These are phyloP conservation scores for Nylanderia fulva DNA, from an alignment of 1,140 invertebrate genomes.

Conservation along the genomic window DNA sequence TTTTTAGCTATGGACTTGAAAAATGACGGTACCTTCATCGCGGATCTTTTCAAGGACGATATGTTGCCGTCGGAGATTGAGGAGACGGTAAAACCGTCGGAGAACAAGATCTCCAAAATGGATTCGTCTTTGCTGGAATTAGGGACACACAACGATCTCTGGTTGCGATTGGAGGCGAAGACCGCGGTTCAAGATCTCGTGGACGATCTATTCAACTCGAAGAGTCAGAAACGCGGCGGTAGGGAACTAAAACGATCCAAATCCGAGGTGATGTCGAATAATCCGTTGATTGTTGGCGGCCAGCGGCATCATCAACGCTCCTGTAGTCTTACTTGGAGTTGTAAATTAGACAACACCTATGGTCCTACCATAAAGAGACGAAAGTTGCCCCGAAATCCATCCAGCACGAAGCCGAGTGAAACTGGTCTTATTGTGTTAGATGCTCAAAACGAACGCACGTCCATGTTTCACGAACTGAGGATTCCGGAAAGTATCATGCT, in stretches of 20 bases:
- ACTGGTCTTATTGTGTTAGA: slow-evolving; percentile 80
- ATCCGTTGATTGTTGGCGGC: slow-evolving; percentile 82
- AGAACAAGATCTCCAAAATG: slow-evolving; percentile 75
- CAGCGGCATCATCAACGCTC: slow-evolving; percentile 88
- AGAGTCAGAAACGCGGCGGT: slow-evolving; percentile 80
- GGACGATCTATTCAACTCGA: slow-evolving; percentile 88
- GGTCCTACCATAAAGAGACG: slow-evolving; percentile 89
- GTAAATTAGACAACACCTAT: slow-evolving; percentile 88
- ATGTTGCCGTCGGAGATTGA: slow-evolving; percentile 81
- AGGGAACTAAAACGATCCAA: slow-evolving; percentile 88
- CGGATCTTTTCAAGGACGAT: slow-evolving; percentile 84
- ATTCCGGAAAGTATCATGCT: slow-evolving; percentile 85
- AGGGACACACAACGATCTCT: slow-evolving; percentile 79
- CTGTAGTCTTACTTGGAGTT: slow-evolving; percentile 90
- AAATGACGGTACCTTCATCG: slow-evolving; percentile 86
- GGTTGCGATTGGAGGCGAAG: slow-evolving; percentile 85
- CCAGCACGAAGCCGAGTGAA: slow-evolving; percentile 74
- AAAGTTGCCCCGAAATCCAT: slow-evolving; percentile 86
- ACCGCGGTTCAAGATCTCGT: slow-evolving; percentile 87
- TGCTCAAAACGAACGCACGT: slow-evolving; percentile 75
- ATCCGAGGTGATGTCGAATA: slow-evolving; percentile 87
- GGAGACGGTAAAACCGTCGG: slow-evolving; percentile 75
- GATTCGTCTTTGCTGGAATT: slow-evolving; percentile 74
- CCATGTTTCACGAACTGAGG: slow-evolving; percentile 82
- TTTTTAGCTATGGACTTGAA: slow-evolving; percentile 87